A percentile compares a stretch with the other conserved stretches of the same genome.
Conservation (phyloP, 2,888 invertebrate species). For the Oxyscelio sp. region DNA sequence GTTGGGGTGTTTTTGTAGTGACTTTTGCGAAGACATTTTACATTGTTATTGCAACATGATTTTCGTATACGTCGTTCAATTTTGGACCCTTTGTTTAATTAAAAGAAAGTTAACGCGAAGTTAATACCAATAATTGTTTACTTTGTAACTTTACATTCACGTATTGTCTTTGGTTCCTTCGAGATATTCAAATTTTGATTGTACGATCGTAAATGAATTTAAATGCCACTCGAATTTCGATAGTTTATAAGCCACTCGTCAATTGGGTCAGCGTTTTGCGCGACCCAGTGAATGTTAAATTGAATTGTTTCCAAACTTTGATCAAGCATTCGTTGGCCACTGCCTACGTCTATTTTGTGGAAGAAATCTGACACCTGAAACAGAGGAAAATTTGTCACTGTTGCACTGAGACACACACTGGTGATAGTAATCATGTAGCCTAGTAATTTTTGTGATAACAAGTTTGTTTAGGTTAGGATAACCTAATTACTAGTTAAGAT, state of each 20-base stretch:
- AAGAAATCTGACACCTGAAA: constrained; percentile 91
- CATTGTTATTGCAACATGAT: constrained; percentile 16
- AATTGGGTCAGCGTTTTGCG: constrained; percentile 89
- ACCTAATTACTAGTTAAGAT: too few relatives aligned
- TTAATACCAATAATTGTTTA: constrained; percentile 39
- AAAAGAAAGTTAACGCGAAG: constrained; percentile 22
- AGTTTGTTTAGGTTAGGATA: too few relatives aligned
- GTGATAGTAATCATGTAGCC: too few relatives aligned
- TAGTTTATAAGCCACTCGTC: constrained; percentile 89
- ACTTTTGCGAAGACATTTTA: too few relatives aligned
- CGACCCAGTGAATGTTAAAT: constrained; percentile 95
- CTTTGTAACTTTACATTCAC: constrained; percentile 6
- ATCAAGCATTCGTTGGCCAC: constrained; percentile 91
- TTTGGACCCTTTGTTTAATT: constrained; percentile 45
- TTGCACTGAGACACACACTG: too few relatives aligned
- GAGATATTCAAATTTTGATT: constrained; percentile 8
- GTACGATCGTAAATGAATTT: constrained; percentile 31
- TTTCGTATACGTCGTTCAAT: constrained; percentile 46
- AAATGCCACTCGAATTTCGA: constrained; percentile 78
- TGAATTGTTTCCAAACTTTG: constrained; percentile 94
- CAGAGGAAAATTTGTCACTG: too few relatives aligned
- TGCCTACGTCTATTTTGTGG: constrained; percentile 89
- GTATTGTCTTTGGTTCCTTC: constrained; percentile 49
- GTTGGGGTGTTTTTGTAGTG: too few relatives aligned
- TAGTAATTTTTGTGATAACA: too few relatives aligned